These are phyloP conservation scores for Hippocampus abdominalis DNA, from an alignment of 2,113 vertebrate genomes.

Conservation along the genomic window DNA sequence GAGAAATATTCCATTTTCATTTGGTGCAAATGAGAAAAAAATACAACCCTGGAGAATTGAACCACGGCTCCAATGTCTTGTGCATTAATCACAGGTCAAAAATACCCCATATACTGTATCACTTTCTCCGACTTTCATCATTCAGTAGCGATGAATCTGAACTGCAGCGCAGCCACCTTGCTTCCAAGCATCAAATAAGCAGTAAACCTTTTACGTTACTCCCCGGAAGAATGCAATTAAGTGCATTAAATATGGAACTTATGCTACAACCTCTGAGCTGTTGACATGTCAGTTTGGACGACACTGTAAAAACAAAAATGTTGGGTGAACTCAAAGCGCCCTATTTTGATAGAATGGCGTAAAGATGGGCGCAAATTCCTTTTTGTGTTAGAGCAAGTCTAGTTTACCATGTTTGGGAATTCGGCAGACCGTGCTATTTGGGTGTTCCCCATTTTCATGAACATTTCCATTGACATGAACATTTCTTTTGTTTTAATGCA, in stretches of 20 bases:
- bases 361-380: too few species aligned
- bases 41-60: constrained; percentile 44
- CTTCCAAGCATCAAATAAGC: constrained; percentile 32
- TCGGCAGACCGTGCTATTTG: too few species aligned
- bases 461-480: too few species aligned
- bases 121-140: constrained; percentile 68
- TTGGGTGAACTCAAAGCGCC: too few species aligned
- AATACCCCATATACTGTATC: constrained; percentile 9
- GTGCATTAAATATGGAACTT: neutral
- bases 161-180: constrained; percentile 37
- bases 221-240: neutral
- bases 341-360: too few species aligned
- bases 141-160: constrained; percentile 47
- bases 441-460: neutral
- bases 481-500: neutral
- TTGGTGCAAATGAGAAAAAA: constrained; percentile 49
- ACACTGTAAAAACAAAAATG: neutral
- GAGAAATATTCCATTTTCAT: constrained; percentile 61
- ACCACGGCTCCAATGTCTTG: constrained; percentile 40
- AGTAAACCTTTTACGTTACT: neutral
- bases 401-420: too few species aligned
- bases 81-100: constrained; percentile 59
- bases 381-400: too few species aligned
- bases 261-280: neutral
- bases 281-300: neutral